These are phyloP conservation scores for Galemys pyrenaicus DNA, from an alignment of 2,113 vertebrate genomes.

Conservation along the genomic window DNA sequence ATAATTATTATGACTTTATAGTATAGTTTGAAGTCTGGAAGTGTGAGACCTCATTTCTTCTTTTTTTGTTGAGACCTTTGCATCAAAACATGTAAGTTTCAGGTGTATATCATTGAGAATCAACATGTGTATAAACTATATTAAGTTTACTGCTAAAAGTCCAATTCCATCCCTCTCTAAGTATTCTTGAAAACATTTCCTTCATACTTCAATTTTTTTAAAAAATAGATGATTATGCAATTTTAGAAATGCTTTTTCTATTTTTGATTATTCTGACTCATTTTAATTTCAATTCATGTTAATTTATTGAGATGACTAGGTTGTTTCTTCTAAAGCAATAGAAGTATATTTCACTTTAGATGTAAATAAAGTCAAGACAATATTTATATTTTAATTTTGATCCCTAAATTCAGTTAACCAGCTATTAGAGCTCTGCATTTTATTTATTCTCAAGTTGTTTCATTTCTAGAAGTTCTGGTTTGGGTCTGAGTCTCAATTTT, in stretches of 20 bases:
- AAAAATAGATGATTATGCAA: not conserved
- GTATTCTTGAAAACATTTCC: not conserved
- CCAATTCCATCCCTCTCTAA: not conserved
- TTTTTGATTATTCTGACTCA: not conserved
- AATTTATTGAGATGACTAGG: not conserved
- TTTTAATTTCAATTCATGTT: not conserved
- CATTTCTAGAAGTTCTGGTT: not conserved
- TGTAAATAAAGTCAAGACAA: not conserved
- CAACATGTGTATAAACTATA: no score
- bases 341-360: not conserved
- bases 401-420: not conserved
- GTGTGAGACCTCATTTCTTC: no score
- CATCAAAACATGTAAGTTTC: no score
- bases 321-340: not conserved
- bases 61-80: no score
- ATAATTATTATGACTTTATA: no score
- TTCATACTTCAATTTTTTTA: not conserved
- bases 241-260: not conserved
- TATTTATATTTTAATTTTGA: conserved; percentile 36
- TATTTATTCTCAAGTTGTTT: not conserved
- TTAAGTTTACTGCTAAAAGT: no score
- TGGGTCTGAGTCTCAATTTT: not conserved
- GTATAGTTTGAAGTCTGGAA: no score
- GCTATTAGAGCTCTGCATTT: not conserved
- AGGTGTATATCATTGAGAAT: no score